These are phyloP conservation scores for Caenorhabditis angaria DNA, from an alignment of 2,888 invertebrate genomes.

Conservation along the genomic window DNA sequence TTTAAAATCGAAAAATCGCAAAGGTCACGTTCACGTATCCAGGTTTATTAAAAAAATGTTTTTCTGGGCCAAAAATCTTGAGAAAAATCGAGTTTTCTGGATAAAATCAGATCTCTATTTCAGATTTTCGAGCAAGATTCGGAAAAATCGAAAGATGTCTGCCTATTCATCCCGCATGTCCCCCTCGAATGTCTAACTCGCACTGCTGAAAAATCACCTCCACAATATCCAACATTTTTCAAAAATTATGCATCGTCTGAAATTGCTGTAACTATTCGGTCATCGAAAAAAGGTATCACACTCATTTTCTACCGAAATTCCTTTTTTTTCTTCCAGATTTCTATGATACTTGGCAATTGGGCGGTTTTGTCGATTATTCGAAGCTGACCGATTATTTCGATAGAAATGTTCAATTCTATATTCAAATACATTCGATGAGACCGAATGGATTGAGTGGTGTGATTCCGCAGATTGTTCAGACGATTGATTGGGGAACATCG, in stretches of 20 bases:
- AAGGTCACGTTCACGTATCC: no score
- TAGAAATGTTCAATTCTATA: constrained; percentile 13
- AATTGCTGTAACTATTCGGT: neutral
- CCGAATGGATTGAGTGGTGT: constrained; percentile 12
- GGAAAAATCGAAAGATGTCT: no score
- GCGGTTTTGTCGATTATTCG: constrained; percentile 17
- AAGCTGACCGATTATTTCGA: neutral
- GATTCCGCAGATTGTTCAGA: neutral
- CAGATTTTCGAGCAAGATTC: no score
- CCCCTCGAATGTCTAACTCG: no score
- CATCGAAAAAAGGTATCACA: neutral
- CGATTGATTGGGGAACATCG: constrained; percentile 24
- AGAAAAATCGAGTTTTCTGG: no score
- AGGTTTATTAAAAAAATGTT: no score
- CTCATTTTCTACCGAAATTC: neutral
- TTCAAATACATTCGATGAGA: constrained; percentile 25
- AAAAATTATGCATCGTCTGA: neutral
- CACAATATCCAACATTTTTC: neutral
- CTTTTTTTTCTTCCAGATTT: constrained; percentile 9
- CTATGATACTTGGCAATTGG: constrained; percentile 28
- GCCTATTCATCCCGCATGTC: no score
- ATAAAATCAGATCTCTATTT: no score
- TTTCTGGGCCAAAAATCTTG: no score
- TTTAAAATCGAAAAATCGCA: no score
- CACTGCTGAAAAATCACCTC: no score